phyloP scores from a whole-genome alignment of 2,113 vertebrate species.

The Pseudopipra pipra region DNA sequence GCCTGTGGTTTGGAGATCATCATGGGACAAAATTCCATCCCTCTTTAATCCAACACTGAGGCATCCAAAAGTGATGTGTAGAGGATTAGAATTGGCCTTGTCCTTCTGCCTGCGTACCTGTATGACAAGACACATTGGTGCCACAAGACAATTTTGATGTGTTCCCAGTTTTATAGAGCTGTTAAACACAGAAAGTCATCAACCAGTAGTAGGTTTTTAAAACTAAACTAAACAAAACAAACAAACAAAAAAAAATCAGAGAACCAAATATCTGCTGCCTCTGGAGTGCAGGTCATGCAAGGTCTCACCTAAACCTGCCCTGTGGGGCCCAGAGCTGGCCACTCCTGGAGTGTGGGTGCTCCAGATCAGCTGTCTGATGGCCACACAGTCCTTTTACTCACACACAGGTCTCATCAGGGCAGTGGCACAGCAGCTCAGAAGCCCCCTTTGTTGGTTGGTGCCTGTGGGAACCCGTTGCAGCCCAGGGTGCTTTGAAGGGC shows the following conservation, averaged over 20 bases:
- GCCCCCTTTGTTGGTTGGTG: not conserved
- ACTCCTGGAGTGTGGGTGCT: not conserved
- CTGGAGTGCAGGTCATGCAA: not conserved
- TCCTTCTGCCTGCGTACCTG: not conserved
- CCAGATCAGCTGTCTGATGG: not conserved
- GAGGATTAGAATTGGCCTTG: not conserved
- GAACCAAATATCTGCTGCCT: not conserved
- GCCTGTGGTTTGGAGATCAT: not conserved
- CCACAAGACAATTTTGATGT: not conserved
- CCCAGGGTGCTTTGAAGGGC: fast-evolving
- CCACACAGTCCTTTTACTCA: not conserved
- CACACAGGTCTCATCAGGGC: not conserved
- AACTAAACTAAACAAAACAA: not conserved
- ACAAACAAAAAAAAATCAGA: not conserved
- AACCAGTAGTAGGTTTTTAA: not conserved
- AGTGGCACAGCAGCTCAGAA: not conserved
- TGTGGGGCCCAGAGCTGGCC: not conserved
- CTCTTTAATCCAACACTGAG: fast-evolving
- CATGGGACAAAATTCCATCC: not conserved
- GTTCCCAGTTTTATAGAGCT: not conserved
- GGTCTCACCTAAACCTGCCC: not conserved
- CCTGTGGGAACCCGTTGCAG: not conserved
- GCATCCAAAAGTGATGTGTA: not conserved
- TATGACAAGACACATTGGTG: fast-evolving
- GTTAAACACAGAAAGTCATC: not conserved